Conservation (phyloP, 2,888 invertebrate genomes). For the Catonia carolina region DNA sequence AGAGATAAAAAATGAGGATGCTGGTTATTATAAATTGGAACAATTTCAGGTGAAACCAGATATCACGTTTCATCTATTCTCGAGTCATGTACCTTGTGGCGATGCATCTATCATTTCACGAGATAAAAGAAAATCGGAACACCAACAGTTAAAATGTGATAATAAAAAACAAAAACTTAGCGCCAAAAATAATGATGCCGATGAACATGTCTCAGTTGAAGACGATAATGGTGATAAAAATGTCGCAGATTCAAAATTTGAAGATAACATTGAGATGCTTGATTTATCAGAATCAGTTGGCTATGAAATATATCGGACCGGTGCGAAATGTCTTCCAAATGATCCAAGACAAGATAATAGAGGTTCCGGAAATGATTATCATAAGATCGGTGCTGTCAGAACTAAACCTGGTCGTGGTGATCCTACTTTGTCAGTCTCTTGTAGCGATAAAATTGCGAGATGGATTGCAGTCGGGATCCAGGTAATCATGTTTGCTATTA, state of each 20-base stretch:
- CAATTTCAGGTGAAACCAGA: slow-evolving; percentile 49
- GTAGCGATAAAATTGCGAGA: slow-evolving; percentile 87
- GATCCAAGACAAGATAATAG: slow-evolving; percentile 54
- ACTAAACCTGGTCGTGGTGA: slow-evolving; percentile 68
- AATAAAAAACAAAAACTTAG: slow-evolving; percentile 7
- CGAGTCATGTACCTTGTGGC: slow-evolving; percentile 86
- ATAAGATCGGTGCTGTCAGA: slow-evolving; percentile 52
- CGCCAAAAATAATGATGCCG: slow-evolving; percentile 36
- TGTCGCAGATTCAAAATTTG: background rate
- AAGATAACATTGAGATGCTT: background rate
- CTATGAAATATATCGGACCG: slow-evolving; percentile 62
- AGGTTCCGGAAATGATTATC: slow-evolving; percentile 54
- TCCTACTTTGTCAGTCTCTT: slow-evolving; percentile 81
- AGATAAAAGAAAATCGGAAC: too few species aligned
- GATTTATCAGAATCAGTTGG: slow-evolving; percentile 3
- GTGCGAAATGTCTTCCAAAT: slow-evolving; percentile 71
- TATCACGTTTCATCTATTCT: slow-evolving; percentile 72
- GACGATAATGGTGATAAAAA: slow-evolving; percentile 29
- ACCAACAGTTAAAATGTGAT: slow-evolving; percentile 40
- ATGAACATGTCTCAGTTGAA: background rate
- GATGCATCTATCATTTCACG: slow-evolving; percentile 83
- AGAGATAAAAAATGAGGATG: background rate
- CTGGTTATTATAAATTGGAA: slow-evolving; percentile 34
- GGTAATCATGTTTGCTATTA: slow-evolving; percentile 24
- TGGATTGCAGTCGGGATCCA: slow-evolving; percentile 84